Percentiles rank a stretch among this genome's conserved stretches.
These are phyloP conservation scores for Agonopterix heracliana DNA, from an alignment of 2,888 invertebrate genomes.

Conservation along the genomic window DNA sequence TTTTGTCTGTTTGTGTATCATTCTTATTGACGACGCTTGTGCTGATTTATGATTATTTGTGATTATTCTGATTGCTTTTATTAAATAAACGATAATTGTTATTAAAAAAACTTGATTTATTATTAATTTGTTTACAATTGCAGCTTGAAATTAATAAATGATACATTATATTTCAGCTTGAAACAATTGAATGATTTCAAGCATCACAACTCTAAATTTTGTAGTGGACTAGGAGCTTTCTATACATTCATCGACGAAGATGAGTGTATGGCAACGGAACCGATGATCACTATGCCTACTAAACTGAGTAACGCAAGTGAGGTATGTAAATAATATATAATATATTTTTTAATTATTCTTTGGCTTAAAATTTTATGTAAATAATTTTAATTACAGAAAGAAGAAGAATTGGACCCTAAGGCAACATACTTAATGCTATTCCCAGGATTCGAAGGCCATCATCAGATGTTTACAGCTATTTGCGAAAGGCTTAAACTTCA, in stretches of 20 bases:
- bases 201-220: constrained; percentile 10
- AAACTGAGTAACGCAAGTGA: constrained; percentile 21
- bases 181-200: constrained; percentile 2
- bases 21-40: too few species aligned
- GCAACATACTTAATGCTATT: constrained; percentile 34
- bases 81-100: too few species aligned
- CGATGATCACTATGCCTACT: constrained; percentile 30
- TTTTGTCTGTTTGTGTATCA: too few species aligned
- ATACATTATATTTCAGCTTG: constrained; percentile 10
- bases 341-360: background rate
- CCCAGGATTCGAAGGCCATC: constrained; percentile 47
- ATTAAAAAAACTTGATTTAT: too few species aligned
- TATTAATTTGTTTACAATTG: too few species aligned
- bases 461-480: constrained; percentile 26
- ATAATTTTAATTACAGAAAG: constrained; percentile 18
- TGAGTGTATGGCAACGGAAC: constrained; percentile 28
- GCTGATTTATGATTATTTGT: too few species aligned
- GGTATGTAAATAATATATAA: constrained; percentile 16
- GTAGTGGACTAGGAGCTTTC: constrained; percentile 27
- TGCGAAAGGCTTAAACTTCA: constrained; percentile 37
- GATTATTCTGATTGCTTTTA: too few species aligned
- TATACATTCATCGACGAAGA: constrained; percentile 31
- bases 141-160: background rate
- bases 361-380: constrained; percentile 14
- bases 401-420: constrained; percentile 27